Base-by-base conservation (phyloP, 2,888 invertebrate species). In the Oxystoma pomonae region DNA sequence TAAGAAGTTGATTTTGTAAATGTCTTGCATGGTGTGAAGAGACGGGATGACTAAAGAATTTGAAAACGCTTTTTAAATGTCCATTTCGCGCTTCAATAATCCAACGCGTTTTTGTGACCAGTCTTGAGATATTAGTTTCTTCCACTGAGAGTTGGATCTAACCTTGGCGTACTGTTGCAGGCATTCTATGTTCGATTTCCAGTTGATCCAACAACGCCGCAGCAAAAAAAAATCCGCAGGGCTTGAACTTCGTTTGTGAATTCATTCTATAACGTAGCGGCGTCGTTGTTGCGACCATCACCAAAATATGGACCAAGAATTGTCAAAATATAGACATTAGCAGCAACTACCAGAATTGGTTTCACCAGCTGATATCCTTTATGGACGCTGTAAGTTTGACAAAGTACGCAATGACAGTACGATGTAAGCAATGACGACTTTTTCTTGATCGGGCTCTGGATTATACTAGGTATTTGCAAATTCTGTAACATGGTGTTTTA, bases 281-380 rank as follows among this genome's bases (percentile, higher is more conserved):
- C 53, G 18, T 53, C 53, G n/a, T 53, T 35, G 35, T 35, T 35
- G 12, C 35, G 35, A 35, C 35, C 12, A 35, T 35, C 35, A 35
- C 35, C 35, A 35, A 35, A 35, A 35, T 35, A 35, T 35, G 35
- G 35, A 35, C 35, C 35, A 35, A 35, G 35, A 35, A 35, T 12
- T 35, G 35, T 35, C 35, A 35, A 35, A 7, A 35, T 35, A 35
- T 35, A n/a, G n/a, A n/a, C n/a, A 35, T 35, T 12, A 35, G 35
- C 5, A 7, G 35, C 35, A 3, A 35, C 35, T 35, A 35, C 35
- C 35, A 35, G 3, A 35, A 35, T 35, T 35, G 35, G 35, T 35
- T 35, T 35, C 35, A 35, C 35, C 35, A 35, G 50, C 35, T 59
- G 59, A 59, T 59, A 59, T 50, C 51, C 59, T 59, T 59, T 59